Conservation (phyloP, 30 jellyfish, hydroid and myxozoan genomes). For the Pelagia noctiluca region DNA sequence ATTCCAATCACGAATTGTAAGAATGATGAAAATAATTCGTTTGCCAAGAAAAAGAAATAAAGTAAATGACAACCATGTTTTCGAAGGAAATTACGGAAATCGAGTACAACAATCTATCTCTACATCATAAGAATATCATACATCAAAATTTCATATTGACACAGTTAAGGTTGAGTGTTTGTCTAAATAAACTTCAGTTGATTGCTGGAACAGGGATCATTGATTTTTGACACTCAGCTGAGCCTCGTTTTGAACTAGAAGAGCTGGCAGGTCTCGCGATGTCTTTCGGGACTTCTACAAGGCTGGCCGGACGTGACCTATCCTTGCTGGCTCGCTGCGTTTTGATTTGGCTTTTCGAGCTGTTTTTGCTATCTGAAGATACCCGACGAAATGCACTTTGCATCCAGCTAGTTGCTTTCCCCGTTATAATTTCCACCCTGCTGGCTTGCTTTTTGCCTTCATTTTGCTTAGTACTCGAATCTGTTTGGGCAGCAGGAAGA, state of each 20-base stretch:
- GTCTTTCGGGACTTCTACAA: neutral
- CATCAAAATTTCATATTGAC: too few relatives aligned
- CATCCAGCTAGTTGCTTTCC: constrained; percentile 63
- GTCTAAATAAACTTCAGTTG: neutral
- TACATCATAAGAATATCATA: too few relatives aligned
- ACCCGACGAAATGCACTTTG: constrained; percentile 52
- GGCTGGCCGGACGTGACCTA: neutral
- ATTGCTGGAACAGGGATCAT: neutral
- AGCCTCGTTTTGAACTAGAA: neutral
- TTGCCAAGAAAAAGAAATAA: too few relatives aligned
- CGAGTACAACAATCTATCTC: too few relatives aligned
- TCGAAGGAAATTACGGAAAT: too few relatives aligned
- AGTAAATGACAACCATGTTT: too few relatives aligned
- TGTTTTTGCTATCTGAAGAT: constrained; percentile 37
- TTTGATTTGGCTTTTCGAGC: neutral
- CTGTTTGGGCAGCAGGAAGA: neutral
- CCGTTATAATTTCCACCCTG: constrained; percentile 29
- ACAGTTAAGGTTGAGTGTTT: too few relatives aligned
- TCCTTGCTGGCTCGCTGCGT: neutral
- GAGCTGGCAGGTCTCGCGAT: neutral
- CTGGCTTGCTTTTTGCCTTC: constrained; percentile 35
- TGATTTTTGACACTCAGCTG: neutral
- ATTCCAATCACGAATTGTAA: too few relatives aligned
- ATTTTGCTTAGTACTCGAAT: neutral
- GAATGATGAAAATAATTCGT: too few relatives aligned